These are phyloP conservation scores for Anadara kagoshimensis DNA, from an alignment of 1,140 invertebrate genomes.

Conservation along the genomic window DNA sequence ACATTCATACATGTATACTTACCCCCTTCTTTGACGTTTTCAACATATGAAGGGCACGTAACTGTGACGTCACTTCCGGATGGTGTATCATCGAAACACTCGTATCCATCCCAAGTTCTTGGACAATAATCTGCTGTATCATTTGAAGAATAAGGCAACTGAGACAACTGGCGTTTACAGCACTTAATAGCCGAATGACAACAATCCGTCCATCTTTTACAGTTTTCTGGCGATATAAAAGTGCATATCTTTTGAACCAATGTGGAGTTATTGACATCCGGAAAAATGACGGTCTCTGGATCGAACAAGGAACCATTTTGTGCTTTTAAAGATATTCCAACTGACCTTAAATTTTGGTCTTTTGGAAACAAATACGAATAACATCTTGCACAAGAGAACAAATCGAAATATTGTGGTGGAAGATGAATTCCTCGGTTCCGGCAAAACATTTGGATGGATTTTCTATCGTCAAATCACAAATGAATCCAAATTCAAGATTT, in stretches of 20 bases:
- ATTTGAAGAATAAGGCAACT: neutral
- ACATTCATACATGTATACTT: constrained; percentile 18
- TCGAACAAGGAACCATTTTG: neutral
- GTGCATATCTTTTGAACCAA: neutral
- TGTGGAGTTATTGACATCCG: constrained; percentile 8
- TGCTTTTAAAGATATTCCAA: neutral
- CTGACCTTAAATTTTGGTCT: neutral
- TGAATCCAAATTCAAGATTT: too few species aligned
- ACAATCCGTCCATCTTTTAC: constrained; percentile 24
- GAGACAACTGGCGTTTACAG: constrained; percentile 13
- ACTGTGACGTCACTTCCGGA: constrained; percentile 82
- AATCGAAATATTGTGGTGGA: neutral
- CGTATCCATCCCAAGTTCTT: constrained; percentile 43
- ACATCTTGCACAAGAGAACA: constrained; percentile 9
- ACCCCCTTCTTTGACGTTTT: constrained; percentile 36
- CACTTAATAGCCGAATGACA: constrained; percentile 24
- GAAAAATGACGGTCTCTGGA: neutral
- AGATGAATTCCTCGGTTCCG: neutral
- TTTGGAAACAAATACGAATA: constrained; percentile 24
- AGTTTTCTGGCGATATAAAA: constrained; percentile 6
- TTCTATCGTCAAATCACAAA: too few species aligned
- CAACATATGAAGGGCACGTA: constrained; percentile 83
- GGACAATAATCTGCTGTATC: constrained; percentile 25
- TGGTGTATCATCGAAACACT: constrained; percentile 88
- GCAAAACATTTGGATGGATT: too few species aligned